These are phyloP conservation scores for Aphelinus certus DNA, from an alignment of 1,140 invertebrate genomes.

Conservation along the genomic window DNA sequence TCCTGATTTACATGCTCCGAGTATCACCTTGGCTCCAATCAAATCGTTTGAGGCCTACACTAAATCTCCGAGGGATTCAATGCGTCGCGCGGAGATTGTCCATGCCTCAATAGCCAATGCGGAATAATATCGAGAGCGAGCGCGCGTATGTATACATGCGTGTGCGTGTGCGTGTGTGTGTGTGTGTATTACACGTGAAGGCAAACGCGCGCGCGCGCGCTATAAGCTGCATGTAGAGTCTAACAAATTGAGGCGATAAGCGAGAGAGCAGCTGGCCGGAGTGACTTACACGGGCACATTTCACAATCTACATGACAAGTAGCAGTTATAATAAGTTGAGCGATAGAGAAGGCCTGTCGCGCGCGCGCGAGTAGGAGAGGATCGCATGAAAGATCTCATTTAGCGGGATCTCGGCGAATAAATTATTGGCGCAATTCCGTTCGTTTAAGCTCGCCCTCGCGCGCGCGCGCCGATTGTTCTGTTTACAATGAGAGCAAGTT, in stretches of 20 bases:
- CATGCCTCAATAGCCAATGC: too few species aligned
- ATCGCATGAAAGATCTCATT: conserved; percentile 14
- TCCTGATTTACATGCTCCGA: too few species aligned
- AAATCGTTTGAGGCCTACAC: too few species aligned
- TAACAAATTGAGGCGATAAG: conserved; percentile 7
- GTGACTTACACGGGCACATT: background rate
- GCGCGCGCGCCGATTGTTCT: conserved; percentile 18
- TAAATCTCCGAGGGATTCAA: too few species aligned
- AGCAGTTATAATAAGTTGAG: background rate
- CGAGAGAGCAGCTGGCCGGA: background rate
- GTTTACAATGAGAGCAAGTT: conserved; percentile 4
- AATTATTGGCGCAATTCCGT: conserved; percentile 18
- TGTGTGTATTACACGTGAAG: too few species aligned
- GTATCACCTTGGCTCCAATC: too few species aligned
- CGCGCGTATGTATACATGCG: too few species aligned
- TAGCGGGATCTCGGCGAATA: background rate
- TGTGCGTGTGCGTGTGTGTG: too few species aligned
- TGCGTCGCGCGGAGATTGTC: too few species aligned
- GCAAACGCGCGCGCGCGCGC: too few species aligned
- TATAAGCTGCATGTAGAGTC: too few species aligned
- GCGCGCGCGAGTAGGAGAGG: background rate
- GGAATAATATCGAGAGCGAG: too few species aligned
- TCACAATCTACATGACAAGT: conserved; percentile 20
- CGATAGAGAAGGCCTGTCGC: background rate
- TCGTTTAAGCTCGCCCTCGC: background rate